Evolutionary conservation across 2,888 invertebrate species (phyloP), one percentile per base, ranked within the genome.

Genomic region (Melanostoma scalare): DNA sequence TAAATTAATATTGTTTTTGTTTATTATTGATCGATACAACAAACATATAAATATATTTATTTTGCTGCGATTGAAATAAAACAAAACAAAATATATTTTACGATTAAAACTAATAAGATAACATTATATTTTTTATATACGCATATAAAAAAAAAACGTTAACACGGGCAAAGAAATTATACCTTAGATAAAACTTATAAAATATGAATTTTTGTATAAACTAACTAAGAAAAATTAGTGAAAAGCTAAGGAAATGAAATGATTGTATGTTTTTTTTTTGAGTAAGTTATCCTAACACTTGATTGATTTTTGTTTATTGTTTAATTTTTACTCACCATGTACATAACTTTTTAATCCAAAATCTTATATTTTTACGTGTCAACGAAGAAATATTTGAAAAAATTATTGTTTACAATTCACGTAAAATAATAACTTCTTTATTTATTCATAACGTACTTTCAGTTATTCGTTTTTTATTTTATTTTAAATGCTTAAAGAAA

Each of bases 101-200:
- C 44, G 42, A 46, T 72, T 73, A 33, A 33, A 69, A 68, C 61
- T 69, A 69, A 58, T 9, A 61, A 35, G 2, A 61, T 67, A 75
- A 61, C 20, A 74, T 79, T 80, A 75, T 80, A 75, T 81, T 81
- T 77, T 82, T 77, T 82, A 82, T 82, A 88, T 87, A 87, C 87
- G 88, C 88, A 87, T 89, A 87, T 87, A 86, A 87, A 50, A 87
- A 86, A 86, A 87, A 50, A 38, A 42, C 46, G 40, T 69, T 79
- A 56, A 67, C 20, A 20, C 61, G 56, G 55, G 58, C 58, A 74
- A 69, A 73, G 33, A 68, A 73, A 84, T 40, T 31, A 73, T 48
- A 38, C 36, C 53, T 67, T 35, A 56, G n/a, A 55, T 61, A 72
- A 20, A 69, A 67, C 50, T 60, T 58, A 55, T 53, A 60, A 53